These are phyloP conservation scores for Catostylus mosaicus DNA, from an alignment of 30 jellyfish, hydroid and myxozoan genomes.

Conservation along the genomic window DNA sequence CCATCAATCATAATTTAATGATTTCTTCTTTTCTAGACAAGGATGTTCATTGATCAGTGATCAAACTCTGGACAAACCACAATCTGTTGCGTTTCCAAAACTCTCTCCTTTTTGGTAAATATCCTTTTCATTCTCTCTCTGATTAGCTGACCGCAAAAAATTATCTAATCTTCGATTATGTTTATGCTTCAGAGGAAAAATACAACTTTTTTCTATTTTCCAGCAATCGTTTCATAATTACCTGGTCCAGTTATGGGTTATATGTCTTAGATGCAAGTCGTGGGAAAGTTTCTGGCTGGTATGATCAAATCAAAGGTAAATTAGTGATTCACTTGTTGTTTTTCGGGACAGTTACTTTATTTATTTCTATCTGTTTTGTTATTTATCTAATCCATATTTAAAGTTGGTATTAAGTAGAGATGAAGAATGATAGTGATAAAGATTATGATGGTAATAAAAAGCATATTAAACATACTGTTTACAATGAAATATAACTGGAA, in stretches of 20 bases:
- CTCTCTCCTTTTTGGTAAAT: conserved; percentile 47
- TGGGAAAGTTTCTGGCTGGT: conserved; percentile 75
- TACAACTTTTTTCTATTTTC: too few relatives aligned
- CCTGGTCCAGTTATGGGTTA: conserved; percentile 76
- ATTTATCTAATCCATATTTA: too few relatives aligned
- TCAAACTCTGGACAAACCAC: conserved; percentile 47
- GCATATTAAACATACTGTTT: too few relatives aligned
- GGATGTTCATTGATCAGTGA: conserved; percentile 15
- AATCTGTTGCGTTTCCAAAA: conserved; percentile 44
- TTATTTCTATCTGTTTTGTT: neutral
- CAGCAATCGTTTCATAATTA: conserved; percentile 70
- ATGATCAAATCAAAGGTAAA: conserved; percentile 83
- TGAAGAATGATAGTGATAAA: too few relatives aligned
- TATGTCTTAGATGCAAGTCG: conserved; percentile 70
- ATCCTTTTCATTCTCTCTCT: too few relatives aligned
- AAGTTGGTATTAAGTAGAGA: too few relatives aligned
- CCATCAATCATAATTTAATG: neutral
- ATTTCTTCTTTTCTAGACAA: neutral
- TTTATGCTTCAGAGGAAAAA: too few relatives aligned
- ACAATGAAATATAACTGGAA: too few relatives aligned
- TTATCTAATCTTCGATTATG: too few relatives aligned
- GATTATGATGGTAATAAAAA: too few relatives aligned
- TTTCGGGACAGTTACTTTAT: neutral
- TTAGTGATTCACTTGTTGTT: neutral
- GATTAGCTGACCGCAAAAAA: too few relatives aligned